These are phyloP conservation scores for Unio delphinus DNA, from an alignment of 2,888 invertebrate genomes.

Conservation along the genomic window DNA sequence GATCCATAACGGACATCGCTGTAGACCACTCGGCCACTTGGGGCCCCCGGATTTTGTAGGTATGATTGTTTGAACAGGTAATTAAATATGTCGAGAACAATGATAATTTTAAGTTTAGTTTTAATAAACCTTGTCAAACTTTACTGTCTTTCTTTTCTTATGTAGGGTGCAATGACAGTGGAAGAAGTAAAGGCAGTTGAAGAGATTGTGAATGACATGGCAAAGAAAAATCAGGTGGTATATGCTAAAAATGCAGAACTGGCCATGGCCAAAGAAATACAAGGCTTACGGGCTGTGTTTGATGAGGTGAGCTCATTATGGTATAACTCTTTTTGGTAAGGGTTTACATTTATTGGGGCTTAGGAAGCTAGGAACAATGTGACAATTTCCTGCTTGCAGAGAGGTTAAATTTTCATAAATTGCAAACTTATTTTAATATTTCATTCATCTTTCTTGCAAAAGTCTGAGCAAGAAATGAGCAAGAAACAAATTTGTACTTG, in stretches of 20 bases:
- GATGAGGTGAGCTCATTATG: slow-evolving; percentile 80
- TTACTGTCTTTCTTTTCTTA: background rate
- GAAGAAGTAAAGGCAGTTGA: slow-evolving; percentile 92
- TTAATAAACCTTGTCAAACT: background rate
- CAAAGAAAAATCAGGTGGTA: slow-evolving; percentile 83
- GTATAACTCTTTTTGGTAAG: no score
- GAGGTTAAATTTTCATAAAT: no score
- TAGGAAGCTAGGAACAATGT: background rate
- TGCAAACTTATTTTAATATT: no score
- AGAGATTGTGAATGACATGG: slow-evolving; percentile 83
- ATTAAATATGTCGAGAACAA: no score
- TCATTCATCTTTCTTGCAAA: no score
- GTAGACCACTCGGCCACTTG: no score
- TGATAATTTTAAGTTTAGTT: background rate
- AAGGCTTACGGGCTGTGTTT: slow-evolving; percentile 87
- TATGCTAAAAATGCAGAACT: slow-evolving; percentile 90
- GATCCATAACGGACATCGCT: no score
- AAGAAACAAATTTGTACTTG: no score
- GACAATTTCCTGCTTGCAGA: no score
- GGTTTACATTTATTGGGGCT: background rate
- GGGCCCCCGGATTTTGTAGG: no score
- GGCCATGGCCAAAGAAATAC: slow-evolving; percentile 86
- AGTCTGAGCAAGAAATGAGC: no score
- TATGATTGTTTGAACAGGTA: no score
- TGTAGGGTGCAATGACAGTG: slow-evolving; percentile 84